These are phyloP conservation scores for Zeus faber DNA, from an alignment of 2,113 vertebrate genomes.

Conservation along the genomic window DNA sequence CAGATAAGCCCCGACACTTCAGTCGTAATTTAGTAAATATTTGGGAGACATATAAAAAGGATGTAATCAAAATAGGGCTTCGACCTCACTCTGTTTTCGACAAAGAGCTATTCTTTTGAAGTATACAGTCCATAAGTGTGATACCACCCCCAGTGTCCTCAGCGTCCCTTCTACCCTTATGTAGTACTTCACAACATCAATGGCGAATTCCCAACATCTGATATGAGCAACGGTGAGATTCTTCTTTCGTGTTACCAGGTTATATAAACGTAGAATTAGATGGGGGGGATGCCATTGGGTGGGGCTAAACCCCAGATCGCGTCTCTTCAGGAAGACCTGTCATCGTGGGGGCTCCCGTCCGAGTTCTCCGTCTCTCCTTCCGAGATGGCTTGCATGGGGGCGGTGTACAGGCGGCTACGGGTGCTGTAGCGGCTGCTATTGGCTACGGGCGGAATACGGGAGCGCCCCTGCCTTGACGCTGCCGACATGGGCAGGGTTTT, in stretches of 20 bases:
- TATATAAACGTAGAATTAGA: slow-evolving; percentile 40
- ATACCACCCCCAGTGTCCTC: slow-evolving; percentile 24
- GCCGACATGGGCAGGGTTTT: slow-evolving; percentile 87
- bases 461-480: slow-evolving; percentile 89
- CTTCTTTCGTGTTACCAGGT: slow-evolving; percentile 10
- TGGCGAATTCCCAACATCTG: slow-evolving; percentile 23
- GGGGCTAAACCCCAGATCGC: too few species aligned
- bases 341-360: slow-evolving; percentile 94
- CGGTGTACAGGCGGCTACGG: slow-evolving; percentile 92
- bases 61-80: slow-evolving; percentile 56
- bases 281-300: background rate
- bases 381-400: slow-evolving; percentile 98
- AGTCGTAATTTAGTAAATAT: slow-evolving; percentile 47
- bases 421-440: slow-evolving; percentile 97
- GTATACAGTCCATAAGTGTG: slow-evolving; percentile 40
- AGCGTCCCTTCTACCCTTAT: too few species aligned
- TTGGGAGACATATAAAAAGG: slow-evolving; percentile 38
- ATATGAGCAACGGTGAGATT: slow-evolving; percentile 41
- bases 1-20: slow-evolving; percentile 34
- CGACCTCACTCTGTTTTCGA: slow-evolving; percentile 32
- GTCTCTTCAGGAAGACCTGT: slow-evolving; percentile 91
- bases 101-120: slow-evolving; percentile 36
- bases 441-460: slow-evolving; percentile 88
- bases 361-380: slow-evolving; percentile 98
- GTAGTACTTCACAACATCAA: background rate